Evolutionary conservation across 1,140 invertebrate genomes (phyloP).

Genomic region (Mactra quadrangularis): DNA sequence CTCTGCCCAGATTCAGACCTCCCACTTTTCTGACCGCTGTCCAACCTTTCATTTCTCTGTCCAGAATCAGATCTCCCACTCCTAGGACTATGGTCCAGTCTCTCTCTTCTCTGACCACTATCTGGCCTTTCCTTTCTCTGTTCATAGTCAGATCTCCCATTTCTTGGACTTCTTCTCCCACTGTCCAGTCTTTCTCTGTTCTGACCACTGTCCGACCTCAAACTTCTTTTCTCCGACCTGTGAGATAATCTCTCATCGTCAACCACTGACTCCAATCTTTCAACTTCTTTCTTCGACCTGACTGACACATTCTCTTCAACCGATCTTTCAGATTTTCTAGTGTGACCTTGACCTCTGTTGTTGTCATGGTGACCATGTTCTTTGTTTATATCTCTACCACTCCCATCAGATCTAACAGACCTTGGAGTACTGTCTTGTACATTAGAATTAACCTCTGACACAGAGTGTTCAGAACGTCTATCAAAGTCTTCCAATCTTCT

Average conservation of each 20-base stretch:
- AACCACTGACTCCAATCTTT: background rate
- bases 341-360: too few relatives aligned
- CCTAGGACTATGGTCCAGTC: background rate
- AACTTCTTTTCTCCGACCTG: slow-evolving; percentile 2
- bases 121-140: background rate
- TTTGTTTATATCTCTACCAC: background rate
- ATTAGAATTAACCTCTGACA: background rate
- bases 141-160: too few relatives aligned
- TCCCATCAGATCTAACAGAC: background rate
- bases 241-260: background rate
- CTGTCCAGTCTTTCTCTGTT: background rate
- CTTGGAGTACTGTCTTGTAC: background rate
- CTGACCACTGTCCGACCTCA: background rate
- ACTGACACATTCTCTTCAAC: background rate
- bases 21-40: too few relatives aligned
- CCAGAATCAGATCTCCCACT: background rate
- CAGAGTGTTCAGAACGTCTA: too few relatives aligned
- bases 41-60: background rate
- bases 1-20: too few relatives aligned
- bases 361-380: background rate
- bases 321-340: background rate
- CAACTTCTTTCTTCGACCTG: background rate
- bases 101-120: too few relatives aligned
- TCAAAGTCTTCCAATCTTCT: too few relatives aligned
- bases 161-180: too few relatives aligned